phyloP scores from a whole-genome alignment of 2,888 invertebrate species.

The Geophilus truncorum region DNA sequence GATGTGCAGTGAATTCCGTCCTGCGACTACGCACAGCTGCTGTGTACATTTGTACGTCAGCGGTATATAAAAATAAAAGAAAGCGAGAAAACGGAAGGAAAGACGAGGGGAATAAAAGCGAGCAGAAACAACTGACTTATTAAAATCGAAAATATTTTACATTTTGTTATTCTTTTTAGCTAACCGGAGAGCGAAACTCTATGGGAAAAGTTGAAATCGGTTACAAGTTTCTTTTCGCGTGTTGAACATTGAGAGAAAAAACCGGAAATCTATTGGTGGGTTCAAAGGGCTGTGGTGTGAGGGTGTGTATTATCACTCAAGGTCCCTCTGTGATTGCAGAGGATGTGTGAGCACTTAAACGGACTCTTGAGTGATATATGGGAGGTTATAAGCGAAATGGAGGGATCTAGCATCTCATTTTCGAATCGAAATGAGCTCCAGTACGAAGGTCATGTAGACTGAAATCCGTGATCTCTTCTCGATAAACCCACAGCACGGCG shows the following conservation, averaged over 20 bases:
- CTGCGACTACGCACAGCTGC: constrained; percentile 11
- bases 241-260: background rate
- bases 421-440: background rate
- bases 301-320: background rate
- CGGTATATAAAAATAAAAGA: background rate
- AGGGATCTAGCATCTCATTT: constrained; percentile 12
- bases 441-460: constrained; percentile 1
- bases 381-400: constrained; percentile 19
- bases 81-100: too few relatives aligned
- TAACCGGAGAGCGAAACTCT: too few relatives aligned
- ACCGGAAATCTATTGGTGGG: background rate
- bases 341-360: constrained; percentile 21
- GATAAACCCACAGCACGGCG: background rate
- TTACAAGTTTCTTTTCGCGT: background rate
- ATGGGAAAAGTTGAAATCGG: too few relatives aligned
- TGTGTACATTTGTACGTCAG: background rate
- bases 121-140: background rate
- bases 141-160: too few relatives aligned
- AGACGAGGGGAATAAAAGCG: background rate
- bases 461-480: background rate
- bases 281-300: background rate
- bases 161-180: too few relatives aligned
- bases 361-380: constrained; percentile 20
- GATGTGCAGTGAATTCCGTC: constrained; percentile 10
- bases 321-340: constrained; percentile 16